These are phyloP conservation scores for Fundulus diaphanus DNA, from an alignment of 2,797 vertebrate species.

Conservation along the genomic window DNA sequence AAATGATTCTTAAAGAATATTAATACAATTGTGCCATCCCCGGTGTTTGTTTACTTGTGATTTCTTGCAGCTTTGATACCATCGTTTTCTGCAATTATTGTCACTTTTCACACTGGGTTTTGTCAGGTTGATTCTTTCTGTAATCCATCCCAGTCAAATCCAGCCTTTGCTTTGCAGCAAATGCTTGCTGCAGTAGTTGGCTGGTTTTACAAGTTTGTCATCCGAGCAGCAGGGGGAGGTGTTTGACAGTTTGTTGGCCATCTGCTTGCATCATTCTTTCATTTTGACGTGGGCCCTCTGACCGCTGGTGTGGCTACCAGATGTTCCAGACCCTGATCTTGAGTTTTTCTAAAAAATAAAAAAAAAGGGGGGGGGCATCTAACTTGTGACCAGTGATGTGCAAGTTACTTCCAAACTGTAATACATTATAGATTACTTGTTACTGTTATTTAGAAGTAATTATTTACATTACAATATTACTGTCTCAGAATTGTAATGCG, in stretches of 20 bases:
- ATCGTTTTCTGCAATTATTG: not conserved
- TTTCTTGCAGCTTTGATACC: not conserved
- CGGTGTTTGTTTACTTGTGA: not conserved
- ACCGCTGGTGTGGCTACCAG: constrained; percentile 1
- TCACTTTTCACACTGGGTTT: not conserved
- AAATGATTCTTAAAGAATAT: not conserved
- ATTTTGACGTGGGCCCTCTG: not conserved
- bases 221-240: constrained; percentile 40
- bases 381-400: no score
- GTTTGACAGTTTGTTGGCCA: constrained; percentile 30
- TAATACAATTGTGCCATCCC: no score
- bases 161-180: constrained; percentile 2
- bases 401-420: no score
- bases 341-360: no score
- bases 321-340: not conserved
- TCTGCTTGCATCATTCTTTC: constrained; percentile 9
- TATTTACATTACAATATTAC: no score
- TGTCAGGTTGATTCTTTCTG: not conserved
- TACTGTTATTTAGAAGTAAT: no score
- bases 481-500: no score
- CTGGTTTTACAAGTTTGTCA: constrained; percentile 9
- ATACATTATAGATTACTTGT: no score
- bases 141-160: constrained; percentile 2
- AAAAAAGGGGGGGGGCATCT: not conserved
- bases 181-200: not conserved